Evolutionary conservation across 2,888 invertebrate genomes (phyloP).

Genomic region (Fragum whitleyi): DNA sequence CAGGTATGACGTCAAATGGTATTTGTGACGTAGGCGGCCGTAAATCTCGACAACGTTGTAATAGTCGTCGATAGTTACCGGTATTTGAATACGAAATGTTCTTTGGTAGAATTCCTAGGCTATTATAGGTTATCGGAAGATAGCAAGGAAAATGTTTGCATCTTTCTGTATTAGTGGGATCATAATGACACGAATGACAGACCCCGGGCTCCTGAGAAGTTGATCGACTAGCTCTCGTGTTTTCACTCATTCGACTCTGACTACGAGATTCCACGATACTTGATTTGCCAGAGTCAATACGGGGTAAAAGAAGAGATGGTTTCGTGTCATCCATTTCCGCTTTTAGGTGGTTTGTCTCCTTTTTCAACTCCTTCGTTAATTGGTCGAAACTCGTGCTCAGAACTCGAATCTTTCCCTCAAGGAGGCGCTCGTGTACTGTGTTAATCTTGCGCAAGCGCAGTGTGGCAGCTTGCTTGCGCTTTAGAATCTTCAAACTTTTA

Average conservation of each 20-base stretch:
- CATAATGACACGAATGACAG: slow-evolving; percentile 61
- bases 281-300: slow-evolving; percentile 51
- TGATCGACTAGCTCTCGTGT: slow-evolving; percentile 18
- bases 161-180: slow-evolving; percentile 50
- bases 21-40: slow-evolving; percentile 56
- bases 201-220: slow-evolving; percentile 19
- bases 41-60: slow-evolving; percentile 58
- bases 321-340: slow-evolving; percentile 57
- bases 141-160: slow-evolving; percentile 76
- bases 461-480: slow-evolving; percentile 62
- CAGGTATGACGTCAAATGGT: slow-evolving; percentile 9
- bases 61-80: slow-evolving; percentile 64
- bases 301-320: slow-evolving; percentile 13
- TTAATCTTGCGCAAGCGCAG: slow-evolving; percentile 67
- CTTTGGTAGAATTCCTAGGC: slow-evolving; percentile 60
- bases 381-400: slow-evolving; percentile 56
- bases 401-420: slow-evolving; percentile 54
- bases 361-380: slow-evolving; percentile 56
- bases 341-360: slow-evolving; percentile 61
- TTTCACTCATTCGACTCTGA: slow-evolving; percentile 46
- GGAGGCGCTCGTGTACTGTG: slow-evolving; percentile 59
- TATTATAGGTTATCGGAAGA: slow-evolving; percentile 72
- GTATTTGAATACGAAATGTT: slow-evolving; percentile 67
- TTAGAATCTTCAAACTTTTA: slow-evolving; percentile 57
- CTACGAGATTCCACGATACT: slow-evolving; percentile 51